A percentile compares a stretch with the other conserved stretches of the same genome.
Evolutionary conservation across 2,797 vertebrate genomes (phyloP).

Genomic region (Enteromius anoplus): DNA sequence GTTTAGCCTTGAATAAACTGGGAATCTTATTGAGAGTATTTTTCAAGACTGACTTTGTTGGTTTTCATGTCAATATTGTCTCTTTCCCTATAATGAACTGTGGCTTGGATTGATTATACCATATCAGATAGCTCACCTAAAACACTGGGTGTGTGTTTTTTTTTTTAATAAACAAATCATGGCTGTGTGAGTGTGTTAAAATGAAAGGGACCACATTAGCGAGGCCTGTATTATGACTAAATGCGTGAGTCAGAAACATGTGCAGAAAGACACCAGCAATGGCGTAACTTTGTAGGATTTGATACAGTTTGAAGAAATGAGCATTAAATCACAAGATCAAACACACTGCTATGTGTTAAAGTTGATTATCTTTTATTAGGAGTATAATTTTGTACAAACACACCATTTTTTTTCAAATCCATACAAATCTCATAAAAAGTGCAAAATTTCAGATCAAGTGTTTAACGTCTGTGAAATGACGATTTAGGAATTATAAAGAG

Average conservation of each 20-base stretch:
- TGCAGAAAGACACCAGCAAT: neutral
- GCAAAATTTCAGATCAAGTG: conserved; percentile 24
- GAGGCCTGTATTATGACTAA: conserved; percentile 14
- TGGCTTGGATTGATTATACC: too few species aligned
- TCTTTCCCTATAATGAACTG: too few species aligned
- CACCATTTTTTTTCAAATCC: neutral
- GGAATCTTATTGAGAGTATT: too few species aligned
- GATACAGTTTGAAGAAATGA: conserved; percentile 11
- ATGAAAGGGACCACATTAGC: conserved; percentile 8
- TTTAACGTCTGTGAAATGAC: neutral
- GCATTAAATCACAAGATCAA: neutral
- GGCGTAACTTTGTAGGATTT: conserved; percentile 1
- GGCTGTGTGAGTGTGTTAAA: neutral
- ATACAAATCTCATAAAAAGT: conserved; percentile 23
- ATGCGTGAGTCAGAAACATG: conserved; percentile 1
- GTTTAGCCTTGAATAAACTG: neutral
- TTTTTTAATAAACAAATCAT: conserved; percentile 30
- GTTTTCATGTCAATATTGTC: neutral
- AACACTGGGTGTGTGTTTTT: conserved; percentile 44
- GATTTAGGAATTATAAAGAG: neutral
- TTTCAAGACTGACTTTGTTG: too few species aligned
- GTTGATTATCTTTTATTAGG: conserved; percentile 47
- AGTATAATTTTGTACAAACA: conserved; percentile 45
- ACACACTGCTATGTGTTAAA: neutral
- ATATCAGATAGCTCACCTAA: conserved; percentile 33